Conservation (phyloP, 2,113 vertebrate genomes). For the Plectropomus leopardus region DNA sequence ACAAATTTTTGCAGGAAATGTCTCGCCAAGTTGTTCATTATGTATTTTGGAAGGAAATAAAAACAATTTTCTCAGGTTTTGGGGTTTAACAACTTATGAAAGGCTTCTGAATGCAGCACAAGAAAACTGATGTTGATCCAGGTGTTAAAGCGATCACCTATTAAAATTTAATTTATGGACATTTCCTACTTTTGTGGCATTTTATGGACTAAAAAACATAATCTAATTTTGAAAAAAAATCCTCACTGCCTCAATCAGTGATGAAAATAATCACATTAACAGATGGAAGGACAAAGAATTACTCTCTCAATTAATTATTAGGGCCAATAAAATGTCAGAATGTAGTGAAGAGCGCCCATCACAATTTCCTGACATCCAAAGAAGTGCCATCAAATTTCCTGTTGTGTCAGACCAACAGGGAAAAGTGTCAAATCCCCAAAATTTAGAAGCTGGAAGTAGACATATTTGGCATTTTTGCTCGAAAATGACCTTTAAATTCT, state of each 20-base stretch:
- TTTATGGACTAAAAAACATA: not conserved
- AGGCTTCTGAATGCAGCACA: too few species aligned
- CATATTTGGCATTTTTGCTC: not conserved
- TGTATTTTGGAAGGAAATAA: too few species aligned
- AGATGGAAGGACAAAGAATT: not conserved
- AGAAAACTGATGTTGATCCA: too few species aligned
- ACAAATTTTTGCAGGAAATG: too few species aligned
- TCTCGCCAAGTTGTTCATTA: too few species aligned
- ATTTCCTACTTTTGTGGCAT: not conserved
- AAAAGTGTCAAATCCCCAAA: not conserved
- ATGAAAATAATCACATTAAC: not conserved
- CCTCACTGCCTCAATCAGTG: too few species aligned
- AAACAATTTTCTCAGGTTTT: too few species aligned
- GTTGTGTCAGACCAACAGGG: not conserved
- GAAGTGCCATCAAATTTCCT: not conserved
- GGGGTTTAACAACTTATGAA: too few species aligned
- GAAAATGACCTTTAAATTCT: not conserved
- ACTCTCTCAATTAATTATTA: not conserved
- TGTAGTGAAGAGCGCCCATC: not conserved
- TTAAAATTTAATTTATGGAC: not conserved
- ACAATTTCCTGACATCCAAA: not conserved
- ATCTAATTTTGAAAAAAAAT: too few species aligned
- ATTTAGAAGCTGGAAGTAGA: not conserved
- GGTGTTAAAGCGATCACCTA: too few species aligned
- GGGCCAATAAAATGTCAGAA: not conserved